These are phyloP conservation scores for Microtus ochrogaster DNA, from an alignment of 2,113 vertebrate genomes.

Conservation along the genomic window DNA sequence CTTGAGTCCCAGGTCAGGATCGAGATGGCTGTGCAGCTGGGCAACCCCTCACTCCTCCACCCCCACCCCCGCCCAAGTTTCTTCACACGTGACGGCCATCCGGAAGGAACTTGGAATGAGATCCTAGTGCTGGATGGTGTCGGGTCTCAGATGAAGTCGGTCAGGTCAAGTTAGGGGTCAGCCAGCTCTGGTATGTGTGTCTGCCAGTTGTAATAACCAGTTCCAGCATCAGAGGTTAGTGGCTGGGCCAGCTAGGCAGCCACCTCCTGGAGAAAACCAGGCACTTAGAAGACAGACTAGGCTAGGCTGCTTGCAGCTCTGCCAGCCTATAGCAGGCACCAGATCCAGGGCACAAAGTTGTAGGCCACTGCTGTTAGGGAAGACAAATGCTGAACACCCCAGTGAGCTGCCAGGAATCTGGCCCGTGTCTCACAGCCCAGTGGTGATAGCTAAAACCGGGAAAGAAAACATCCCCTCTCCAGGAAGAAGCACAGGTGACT, in stretches of 20 bases:
- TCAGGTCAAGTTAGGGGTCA: no score
- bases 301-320: background rate
- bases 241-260: background rate
- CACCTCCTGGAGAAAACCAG: background rate
- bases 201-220: background rate
- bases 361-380: background rate
- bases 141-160: background rate
- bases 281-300: background rate
- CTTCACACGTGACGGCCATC: background rate
- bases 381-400: background rate
- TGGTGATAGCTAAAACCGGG: background rate
- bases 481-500: background rate
- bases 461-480: background rate
- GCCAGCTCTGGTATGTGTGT: rapidly evolving
- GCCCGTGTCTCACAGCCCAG: background rate
- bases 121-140: background rate
- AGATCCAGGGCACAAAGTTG: background rate
- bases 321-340: rapidly evolving
- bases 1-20: background rate
- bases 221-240: no score
- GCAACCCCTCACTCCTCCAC: rapidly evolving
- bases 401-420: background rate
- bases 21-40: background rate
- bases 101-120: background rate
- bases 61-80: rapidly evolving